Evolutionary conservation across 1,140 invertebrate species (phyloP).

Genomic region (Subanguina moxae): DNA sequence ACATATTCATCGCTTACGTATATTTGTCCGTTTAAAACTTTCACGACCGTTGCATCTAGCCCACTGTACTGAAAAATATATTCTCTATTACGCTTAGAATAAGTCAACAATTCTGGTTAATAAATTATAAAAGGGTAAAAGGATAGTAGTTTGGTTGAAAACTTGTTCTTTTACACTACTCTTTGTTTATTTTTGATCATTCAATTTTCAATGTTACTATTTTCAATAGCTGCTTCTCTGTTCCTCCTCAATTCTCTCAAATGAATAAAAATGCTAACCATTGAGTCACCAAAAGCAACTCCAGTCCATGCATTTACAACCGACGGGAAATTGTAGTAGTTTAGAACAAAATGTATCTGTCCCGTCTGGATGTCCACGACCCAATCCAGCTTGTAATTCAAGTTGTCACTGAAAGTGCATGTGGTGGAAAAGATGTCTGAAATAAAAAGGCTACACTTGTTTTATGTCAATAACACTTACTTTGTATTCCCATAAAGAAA

Average conservation of each 20-base stretch:
- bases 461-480: too few relatives aligned
- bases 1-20: slow-evolving; percentile 34
- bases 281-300: slow-evolving; percentile 32
- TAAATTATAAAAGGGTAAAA: too few relatives aligned
- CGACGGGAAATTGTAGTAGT: slow-evolving; percentile 25
- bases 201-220: too few relatives aligned
- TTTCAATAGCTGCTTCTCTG: not conserved
- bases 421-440: slow-evolving; percentile 6
- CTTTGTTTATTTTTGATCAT: too few relatives aligned
- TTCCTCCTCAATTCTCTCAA: not conserved
- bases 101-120: too few relatives aligned
- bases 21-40: slow-evolving; percentile 24
- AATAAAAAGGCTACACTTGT: too few relatives aligned
- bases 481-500: too few relatives aligned
- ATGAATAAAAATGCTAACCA: slow-evolving; percentile 17
- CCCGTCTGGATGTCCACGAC: slow-evolving; percentile 6
- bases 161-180: too few relatives aligned
- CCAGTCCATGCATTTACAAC: slow-evolving; percentile 33
- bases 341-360: slow-evolving; percentile 25
- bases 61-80: slow-evolving; percentile 28
- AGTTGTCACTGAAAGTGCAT: slow-evolving; percentile 24
- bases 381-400: slow-evolving; percentile 36
- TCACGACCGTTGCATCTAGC: slow-evolving; percentile 30
- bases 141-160: too few relatives aligned
- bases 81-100: too few relatives aligned